These are phyloP conservation scores for Benitochromis conjunctus DNA, from an alignment of 2,113 vertebrate species.

Conservation along the genomic window DNA sequence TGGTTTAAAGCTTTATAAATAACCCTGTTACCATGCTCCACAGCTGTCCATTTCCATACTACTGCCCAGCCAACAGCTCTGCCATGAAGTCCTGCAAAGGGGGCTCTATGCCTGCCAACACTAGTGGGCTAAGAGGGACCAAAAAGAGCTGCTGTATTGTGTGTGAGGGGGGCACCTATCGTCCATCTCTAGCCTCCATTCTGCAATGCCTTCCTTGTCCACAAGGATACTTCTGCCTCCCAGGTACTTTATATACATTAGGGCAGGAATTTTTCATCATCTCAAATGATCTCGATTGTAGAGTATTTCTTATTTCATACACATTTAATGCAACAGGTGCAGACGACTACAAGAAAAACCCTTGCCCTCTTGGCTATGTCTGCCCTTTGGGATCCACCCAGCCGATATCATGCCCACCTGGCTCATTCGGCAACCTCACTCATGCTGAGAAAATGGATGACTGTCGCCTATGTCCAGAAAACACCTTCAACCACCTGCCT, in stretches of 20 bases:
- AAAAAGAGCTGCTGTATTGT: constrained; percentile 74
- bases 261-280: not conserved
- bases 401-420: constrained; percentile 80
- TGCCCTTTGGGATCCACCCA: constrained; percentile 73
- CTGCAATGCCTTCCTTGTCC: constrained; percentile 81
- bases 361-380: constrained; percentile 80
- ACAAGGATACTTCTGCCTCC: constrained; percentile 81
- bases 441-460: constrained; percentile 53
- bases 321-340: constrained; percentile 67
- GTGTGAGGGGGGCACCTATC: constrained; percentile 82
- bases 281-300: not conserved
- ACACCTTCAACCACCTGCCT: constrained; percentile 81
- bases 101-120: constrained; percentile 80
- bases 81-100: constrained; percentile 72
- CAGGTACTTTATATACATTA: constrained; percentile 62
- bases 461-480: constrained; percentile 82
- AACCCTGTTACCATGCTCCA: constrained; percentile 19
- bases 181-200: constrained; percentile 30
- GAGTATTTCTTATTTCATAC: not conserved
- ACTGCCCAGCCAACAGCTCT: constrained; percentile 82
- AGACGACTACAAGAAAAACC: constrained; percentile 67
- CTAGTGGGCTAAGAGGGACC: constrained; percentile 75
- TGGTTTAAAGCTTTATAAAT: constrained; percentile 28
- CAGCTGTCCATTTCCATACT: constrained; percentile 87
- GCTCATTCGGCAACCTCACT: constrained; percentile 74